A percentile compares a stretch with the other conserved stretches of the same genome.
Conservation (phyloP, 2,888 invertebrate genomes). For the Bembecia ichneumoniformis region DNA sequence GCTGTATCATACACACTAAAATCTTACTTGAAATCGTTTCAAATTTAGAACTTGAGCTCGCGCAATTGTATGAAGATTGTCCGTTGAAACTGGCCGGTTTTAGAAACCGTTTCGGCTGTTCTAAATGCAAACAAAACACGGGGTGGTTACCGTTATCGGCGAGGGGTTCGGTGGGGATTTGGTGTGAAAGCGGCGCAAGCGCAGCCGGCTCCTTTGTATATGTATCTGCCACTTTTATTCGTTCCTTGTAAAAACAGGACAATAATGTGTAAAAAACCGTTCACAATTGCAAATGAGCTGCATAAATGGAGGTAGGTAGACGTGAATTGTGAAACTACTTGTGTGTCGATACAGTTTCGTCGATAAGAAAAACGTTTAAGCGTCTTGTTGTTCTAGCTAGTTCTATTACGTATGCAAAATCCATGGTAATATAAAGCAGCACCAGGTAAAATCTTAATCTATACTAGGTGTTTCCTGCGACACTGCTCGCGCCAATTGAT, state of each 20-base stretch:
- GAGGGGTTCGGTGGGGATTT: slow-evolving; percentile 35
- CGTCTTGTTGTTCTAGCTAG: too few relatives aligned
- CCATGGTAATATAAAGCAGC: too few relatives aligned
- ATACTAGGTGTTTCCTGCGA: too few relatives aligned
- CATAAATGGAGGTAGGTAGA: slow-evolving; percentile 7
- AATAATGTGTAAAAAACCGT: neutral
- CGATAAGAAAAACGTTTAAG: neutral
- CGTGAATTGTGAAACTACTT: slow-evolving; percentile 2
- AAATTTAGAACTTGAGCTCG: neutral
- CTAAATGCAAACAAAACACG: slow-evolving; percentile 27
- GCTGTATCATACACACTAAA: neutral
- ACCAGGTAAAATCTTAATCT: too few relatives aligned
- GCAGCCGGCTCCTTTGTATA: slow-evolving; percentile 23
- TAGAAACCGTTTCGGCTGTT: slow-evolving; percentile 25
- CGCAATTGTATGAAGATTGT: slow-evolving; percentile 11
- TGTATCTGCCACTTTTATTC: slow-evolving; percentile 17
- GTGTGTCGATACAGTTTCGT: neutral
- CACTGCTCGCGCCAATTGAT: too few relatives aligned
- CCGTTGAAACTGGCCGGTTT: slow-evolving; percentile 49
- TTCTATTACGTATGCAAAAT: too few relatives aligned
- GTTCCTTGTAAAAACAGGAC: neutral
- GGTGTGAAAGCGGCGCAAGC: slow-evolving; percentile 30
- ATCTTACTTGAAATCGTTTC: neutral
- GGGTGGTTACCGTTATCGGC: slow-evolving; percentile 38
- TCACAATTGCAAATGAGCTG: slow-evolving; percentile 17